A percentile compares a stretch with the other conserved stretches of the same genome.
These are phyloP conservation scores for Sarotherodon lohbergeri DNA, from an alignment of 2,113 vertebrate species.

Conservation along the genomic window DNA sequence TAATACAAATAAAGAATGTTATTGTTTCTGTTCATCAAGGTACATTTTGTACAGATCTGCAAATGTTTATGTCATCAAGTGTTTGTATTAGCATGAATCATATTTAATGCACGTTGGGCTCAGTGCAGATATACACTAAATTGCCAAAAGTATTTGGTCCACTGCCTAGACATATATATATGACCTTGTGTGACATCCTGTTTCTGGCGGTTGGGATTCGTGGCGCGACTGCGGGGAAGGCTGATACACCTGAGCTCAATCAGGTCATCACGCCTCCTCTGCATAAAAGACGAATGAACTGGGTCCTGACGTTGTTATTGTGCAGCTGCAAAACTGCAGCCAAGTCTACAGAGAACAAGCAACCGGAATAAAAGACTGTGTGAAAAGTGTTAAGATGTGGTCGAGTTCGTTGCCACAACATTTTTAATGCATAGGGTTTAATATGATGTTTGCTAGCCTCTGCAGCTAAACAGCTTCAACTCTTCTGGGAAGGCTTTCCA, in stretches of 20 bases:
- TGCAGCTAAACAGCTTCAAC: neutral
- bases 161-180: neutral
- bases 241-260: neutral
- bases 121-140: neutral
- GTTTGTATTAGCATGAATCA: neutral
- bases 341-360: neutral
- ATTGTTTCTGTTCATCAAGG: neutral
- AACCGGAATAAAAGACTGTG: neutral
- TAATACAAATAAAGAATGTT: too few relatives aligned
- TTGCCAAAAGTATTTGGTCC: neutral
- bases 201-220: neutral
- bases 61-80: neutral
- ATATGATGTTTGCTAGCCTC: neutral
- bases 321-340: neutral
- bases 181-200: neutral
- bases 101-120: neutral
- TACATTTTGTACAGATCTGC: neutral
- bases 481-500: neutral
- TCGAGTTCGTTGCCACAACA: accelerated
- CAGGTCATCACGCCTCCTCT: neutral
- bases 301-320: neutral
- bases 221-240: neutral
- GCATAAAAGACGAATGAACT: neutral
- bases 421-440: neutral
- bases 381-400: neutral